A percentile compares a stretch with the other conserved stretches of the same genome.
Evolutionary conservation across 2,888 invertebrate species (phyloP).

Genomic region (Zele albiditarsus): DNA sequence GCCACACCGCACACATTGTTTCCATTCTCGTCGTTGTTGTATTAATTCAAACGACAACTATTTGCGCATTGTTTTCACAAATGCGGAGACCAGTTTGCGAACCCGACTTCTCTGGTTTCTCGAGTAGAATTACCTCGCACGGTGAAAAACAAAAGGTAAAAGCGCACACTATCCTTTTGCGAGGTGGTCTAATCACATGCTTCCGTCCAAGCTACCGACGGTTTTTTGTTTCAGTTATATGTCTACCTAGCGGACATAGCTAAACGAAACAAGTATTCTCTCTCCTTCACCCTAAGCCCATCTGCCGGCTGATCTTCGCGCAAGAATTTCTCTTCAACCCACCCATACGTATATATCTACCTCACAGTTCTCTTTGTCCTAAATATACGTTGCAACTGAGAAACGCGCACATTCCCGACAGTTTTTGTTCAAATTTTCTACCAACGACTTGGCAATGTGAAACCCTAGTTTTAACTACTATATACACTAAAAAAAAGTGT

Average conservation of each 20-base stretch:
- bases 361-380: not conserved
- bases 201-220: slow-evolving; percentile 41
- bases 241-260: slow-evolving; percentile 15
- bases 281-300: not conserved
- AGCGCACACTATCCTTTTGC: slow-evolving; percentile 31
- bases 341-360: not conserved
- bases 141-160: slow-evolving; percentile 29
- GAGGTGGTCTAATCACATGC: slow-evolving; percentile 46
- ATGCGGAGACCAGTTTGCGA: slow-evolving; percentile 31
- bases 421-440: slow-evolving; percentile 6
- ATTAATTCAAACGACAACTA: slow-evolving; percentile 53
- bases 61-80: slow-evolving; percentile 36
- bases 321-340: not conserved
- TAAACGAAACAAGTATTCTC: not conserved
- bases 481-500: not conserved
- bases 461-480: not conserved
- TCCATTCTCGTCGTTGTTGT: slow-evolving; percentile 16
- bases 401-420: not conserved
- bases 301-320: not conserved
- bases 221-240: slow-evolving; percentile 22
- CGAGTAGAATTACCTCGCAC: slow-evolving; percentile 50
- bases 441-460: not conserved
- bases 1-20: not conserved
- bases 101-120: slow-evolving; percentile 50
- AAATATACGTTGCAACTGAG: slow-evolving; percentile 5